Percentiles rank a stretch among this genome's conserved stretches.
Evolutionary conservation across 2,113 vertebrate genomes (phyloP).

Genomic region (Arvicanthis niloticus): DNA sequence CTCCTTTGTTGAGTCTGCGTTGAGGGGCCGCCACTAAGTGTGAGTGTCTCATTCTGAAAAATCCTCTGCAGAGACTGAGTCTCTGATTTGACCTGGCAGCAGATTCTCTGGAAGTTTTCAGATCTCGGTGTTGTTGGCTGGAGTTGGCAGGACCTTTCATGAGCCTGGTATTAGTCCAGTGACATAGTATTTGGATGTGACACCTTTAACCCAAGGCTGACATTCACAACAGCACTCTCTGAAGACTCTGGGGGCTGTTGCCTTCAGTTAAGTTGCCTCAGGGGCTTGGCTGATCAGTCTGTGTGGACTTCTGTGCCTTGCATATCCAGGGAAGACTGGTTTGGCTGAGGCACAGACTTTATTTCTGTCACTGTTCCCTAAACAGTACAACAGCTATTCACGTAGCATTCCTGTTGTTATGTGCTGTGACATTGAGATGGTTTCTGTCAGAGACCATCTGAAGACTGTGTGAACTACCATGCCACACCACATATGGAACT

Average conservation of each 20-base stretch:
- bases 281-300: not conserved
- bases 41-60: not conserved
- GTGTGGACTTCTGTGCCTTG: not conserved
- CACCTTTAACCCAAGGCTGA: not conserved
- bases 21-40: accelerated
- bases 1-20: not conserved
- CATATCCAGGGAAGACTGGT: not conserved
- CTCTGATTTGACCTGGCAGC: not conserved
- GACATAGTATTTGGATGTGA: not conserved
- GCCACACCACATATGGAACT: too few relatives aligned
- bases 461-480: not conserved
- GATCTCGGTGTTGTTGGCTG: not conserved
- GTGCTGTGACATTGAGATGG: not conserved
- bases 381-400: too few relatives aligned
- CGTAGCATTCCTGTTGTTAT: not conserved
- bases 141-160: not conserved
- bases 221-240: too few relatives aligned
- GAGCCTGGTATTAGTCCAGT: not conserved
- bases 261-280: not conserved
- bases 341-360: not conserved
- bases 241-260: not conserved
- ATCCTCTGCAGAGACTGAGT: not conserved
- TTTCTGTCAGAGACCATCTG: not conserved
- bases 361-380: not conserved
- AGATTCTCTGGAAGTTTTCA: not conserved